A percentile compares a stretch with the other conserved stretches of the same genome.
Conservation (phyloP, 2,113 vertebrate genomes). For the Spheniscus mendiculus region DNA sequence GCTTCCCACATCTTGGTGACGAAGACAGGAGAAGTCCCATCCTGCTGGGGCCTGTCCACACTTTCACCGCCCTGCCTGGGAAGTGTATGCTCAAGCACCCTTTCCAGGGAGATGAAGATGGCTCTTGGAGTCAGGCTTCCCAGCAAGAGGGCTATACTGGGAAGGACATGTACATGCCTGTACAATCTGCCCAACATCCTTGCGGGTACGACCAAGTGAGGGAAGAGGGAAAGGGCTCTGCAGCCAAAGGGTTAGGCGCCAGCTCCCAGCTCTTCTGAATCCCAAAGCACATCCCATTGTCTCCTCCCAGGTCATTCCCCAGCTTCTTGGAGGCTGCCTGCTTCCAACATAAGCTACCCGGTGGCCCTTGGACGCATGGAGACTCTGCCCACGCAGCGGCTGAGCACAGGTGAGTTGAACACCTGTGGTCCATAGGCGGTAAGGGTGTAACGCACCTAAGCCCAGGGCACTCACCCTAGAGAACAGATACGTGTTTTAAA, state of each 20-base stretch:
- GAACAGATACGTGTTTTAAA: neutral
- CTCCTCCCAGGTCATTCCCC: neutral
- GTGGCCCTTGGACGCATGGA: neutral
- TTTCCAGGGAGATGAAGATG: neutral
- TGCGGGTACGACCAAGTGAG: neutral
- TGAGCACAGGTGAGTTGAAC: neutral
- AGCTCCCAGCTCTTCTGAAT: neutral
- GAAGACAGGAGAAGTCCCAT: neutral
- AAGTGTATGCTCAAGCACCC: neutral
- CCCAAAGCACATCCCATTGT: neutral
- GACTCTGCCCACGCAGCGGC: neutral
- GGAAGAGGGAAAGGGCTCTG: neutral
- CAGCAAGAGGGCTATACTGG: neutral
- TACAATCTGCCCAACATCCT: neutral
- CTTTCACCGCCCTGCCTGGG: neutral
- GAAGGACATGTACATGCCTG: neutral
- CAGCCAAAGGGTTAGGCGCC: neutral
- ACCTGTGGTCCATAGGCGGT: rapidly evolving
- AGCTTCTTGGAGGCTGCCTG: neutral
- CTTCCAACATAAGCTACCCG: neutral
- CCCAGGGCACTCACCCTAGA: neutral
- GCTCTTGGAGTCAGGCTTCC: neutral
- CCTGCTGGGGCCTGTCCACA: rapidly evolving
- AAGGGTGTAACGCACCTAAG: neutral
- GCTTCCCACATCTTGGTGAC: neutral